Evolutionary conservation across 2,113 vertebrate genomes (phyloP).

Genomic region (Cyprinodon variegatus): DNA sequence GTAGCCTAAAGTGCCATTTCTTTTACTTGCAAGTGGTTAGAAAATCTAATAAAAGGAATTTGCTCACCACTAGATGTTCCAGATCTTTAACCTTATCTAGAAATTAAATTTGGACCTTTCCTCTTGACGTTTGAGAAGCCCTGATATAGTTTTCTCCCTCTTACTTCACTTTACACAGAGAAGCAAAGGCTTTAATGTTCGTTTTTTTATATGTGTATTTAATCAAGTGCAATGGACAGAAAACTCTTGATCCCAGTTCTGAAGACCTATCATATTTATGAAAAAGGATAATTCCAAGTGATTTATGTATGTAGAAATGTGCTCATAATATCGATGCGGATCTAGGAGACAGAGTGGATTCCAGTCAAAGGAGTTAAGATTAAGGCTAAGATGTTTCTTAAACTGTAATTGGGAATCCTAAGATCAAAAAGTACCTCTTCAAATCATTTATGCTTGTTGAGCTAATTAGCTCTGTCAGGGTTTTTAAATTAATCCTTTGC

Average conservation of each 20-base stretch:
- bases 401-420: conserved; percentile 1
- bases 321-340: conserved; percentile 22
- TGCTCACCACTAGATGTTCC: no score
- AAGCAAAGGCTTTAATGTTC: conserved; percentile 35
- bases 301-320: conserved; percentile 47
- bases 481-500: background rate
- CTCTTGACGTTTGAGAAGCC: no score
- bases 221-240: conserved; percentile 46
- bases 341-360: conserved; percentile 28
- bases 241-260: conserved; percentile 34
- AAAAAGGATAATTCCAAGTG: conserved; percentile 31
- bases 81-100: no score
- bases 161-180: conserved; percentile 35
- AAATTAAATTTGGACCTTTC: no score
- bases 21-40: no score
- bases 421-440: background rate
- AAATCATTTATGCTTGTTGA: conserved; percentile 1
- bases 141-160: conserved; percentile 20
- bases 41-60: no score
- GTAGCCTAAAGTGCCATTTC: no score
- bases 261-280: conserved; percentile 35
- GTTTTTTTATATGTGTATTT: conserved; percentile 36
- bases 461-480: background rate
- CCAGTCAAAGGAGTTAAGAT: conserved; percentile 10
- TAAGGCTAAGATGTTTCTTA: background rate